Percentiles rank a stretch among this genome's conserved stretches.
These are phyloP conservation scores for Nematostella vectensis DNA, from an alignment of 92 coral and sea anemone species.

Conservation along the genomic window DNA sequence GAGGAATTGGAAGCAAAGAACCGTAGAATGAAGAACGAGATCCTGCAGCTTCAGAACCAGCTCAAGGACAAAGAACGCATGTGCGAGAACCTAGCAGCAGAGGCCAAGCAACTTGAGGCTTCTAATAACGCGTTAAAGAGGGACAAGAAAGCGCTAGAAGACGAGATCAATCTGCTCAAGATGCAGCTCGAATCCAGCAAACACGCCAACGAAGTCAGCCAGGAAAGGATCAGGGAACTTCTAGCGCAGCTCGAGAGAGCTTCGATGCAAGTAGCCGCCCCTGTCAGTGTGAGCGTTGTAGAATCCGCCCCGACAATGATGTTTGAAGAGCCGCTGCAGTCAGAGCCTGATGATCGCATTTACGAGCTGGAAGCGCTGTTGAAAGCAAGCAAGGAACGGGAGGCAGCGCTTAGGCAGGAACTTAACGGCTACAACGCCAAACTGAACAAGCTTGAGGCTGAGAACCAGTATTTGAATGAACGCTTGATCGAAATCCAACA, in stretches of 20 bases:
- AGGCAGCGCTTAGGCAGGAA: conserved; percentile 54
- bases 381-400: conserved; percentile 59
- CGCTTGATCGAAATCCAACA: conserved; percentile 48
- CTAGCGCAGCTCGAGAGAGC: conserved; percentile 50
- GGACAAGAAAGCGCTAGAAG: conserved; percentile 40
- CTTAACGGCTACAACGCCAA: conserved; percentile 30
- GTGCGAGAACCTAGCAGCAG: conserved; percentile 40
- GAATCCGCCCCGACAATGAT: conserved; percentile 41
- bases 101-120: conserved; percentile 50
- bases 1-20: conserved; percentile 45
- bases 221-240: conserved; percentile 54
- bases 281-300: conserved; percentile 40
- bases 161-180: conserved; percentile 38
- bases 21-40: conserved; percentile 56
- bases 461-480: conserved; percentile 44
- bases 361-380: conserved; percentile 60
- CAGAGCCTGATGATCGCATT: conserved; percentile 49
- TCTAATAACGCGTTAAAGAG: conserved; percentile 41
- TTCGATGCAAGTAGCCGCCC: conserved; percentile 21
- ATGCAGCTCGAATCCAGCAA: conserved; percentile 57
- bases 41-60: conserved; percentile 65
- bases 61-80: conserved; percentile 70
- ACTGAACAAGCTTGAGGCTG: conserved; percentile 37
- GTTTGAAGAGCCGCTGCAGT: conserved; percentile 20
- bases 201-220: conserved; percentile 57